These are phyloP conservation scores for Samia ricini DNA, from an alignment of 1,140 invertebrate genomes.

Conservation along the genomic window DNA sequence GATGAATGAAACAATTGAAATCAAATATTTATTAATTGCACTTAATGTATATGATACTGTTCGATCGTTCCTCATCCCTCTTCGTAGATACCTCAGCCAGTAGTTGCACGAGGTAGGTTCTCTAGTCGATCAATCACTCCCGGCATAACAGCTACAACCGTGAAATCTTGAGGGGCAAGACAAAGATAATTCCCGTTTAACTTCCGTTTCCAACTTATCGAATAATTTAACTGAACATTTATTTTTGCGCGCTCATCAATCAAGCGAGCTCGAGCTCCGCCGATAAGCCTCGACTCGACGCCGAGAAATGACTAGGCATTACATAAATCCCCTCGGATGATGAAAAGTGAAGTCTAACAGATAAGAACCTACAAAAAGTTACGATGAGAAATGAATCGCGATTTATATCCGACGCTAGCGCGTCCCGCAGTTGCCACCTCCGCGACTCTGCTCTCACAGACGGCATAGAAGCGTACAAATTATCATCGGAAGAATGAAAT, in stretches of 20 bases:
- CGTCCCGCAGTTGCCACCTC: conserved; percentile 34
- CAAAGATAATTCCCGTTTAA: conserved; percentile 79
- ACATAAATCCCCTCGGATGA: conserved; percentile 79
- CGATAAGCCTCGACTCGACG: conserved; percentile 73
- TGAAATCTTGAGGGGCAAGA: conserved; percentile 72
- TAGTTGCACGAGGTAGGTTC: conserved; percentile 16
- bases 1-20: too few relatives aligned
- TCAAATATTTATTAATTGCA: too few relatives aligned
- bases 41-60: background rate
- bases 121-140: conserved; percentile 64
- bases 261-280: conserved; percentile 71
- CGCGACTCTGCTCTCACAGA: conserved; percentile 5
- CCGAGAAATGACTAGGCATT: conserved; percentile 80
- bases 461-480: background rate
- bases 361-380: conserved; percentile 80
- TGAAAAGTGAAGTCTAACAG: conserved; percentile 80
- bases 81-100: background rate
- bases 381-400: conserved; percentile 79
- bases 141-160: conserved; percentile 71
- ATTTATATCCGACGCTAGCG: conserved; percentile 72
- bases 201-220: conserved; percentile 79
- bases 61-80: background rate
- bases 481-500: background rate
- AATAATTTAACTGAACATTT: conserved; percentile 80
- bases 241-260: conserved; percentile 79